Evolutionary conservation across 2,888 invertebrate genomes (phyloP), one percentile per base, ranked within the genome.

Genomic region (Eueremaeus valkanovi): DNA sequence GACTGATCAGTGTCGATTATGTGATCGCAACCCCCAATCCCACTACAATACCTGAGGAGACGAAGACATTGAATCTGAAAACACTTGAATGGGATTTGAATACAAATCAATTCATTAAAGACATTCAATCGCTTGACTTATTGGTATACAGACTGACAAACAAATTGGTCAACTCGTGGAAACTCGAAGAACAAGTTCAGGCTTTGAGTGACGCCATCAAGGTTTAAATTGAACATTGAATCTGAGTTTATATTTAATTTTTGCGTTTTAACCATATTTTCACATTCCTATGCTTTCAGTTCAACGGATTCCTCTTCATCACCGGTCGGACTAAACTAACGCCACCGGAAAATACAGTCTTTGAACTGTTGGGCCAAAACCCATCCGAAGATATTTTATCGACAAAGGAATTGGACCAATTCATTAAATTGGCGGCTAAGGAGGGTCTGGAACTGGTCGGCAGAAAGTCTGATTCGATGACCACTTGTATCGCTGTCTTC

Each of bases 401-500:
- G n/a, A 24, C 13, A n/a, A 66, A 66, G 21, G 61, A 31, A 61
- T 73, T 75, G 24, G 73, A 78, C 5, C 8, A 13, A 51, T 68
- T 74, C 33, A 68, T 79, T 13, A 73, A 78, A 40, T 63, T 76
- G 18, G 77, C 78, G 33, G 76, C 73, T 55, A 77, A 74, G 24
- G 72, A 49, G 11, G 76, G 77, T 13, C 73, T 79, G 6, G 63
- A 74, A 45, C 36, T 78, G 21, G 51, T 79, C 9, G 73, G 75
- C 42, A 87, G 86, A 81, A 90, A 91, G 84, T 84, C 85, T 9
- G 88, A 89, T 74, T 87, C 88, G 51, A 88, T 90, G 79, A 73
- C 83, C 42, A 81, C 81, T 49, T 81, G 82, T 0, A 55, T 83
- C 40, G 83, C 90, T 74, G 85, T 94, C 78, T 85, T 92, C 75